phyloP scores from a whole-genome alignment of 1,140 invertebrate species.

The Zeugodacus cucurbitae region DNA sequence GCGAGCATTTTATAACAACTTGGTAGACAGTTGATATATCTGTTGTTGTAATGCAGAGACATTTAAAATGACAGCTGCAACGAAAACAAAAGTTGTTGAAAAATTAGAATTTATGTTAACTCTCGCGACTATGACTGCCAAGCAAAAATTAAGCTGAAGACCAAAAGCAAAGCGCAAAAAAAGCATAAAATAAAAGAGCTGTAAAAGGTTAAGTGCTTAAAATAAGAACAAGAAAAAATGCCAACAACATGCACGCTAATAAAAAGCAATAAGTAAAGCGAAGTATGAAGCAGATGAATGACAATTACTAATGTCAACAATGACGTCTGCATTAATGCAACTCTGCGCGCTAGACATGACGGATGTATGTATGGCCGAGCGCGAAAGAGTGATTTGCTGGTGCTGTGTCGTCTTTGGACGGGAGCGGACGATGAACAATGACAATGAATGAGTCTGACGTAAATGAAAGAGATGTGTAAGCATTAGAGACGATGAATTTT shows the following conservation, averaged over 20 bases:
- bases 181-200: neutral
- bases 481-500: too few species aligned
- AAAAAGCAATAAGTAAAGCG: constrained; percentile 15
- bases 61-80: constrained; percentile 36
- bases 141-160: neutral
- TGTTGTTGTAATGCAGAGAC: constrained; percentile 30
- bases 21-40: neutral
- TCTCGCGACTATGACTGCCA: neutral
- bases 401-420: neutral
- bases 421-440: neutral
- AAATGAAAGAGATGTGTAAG: too few species aligned
- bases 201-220: constrained; percentile 36
- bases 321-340: constrained; percentile 31
- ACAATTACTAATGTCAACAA: constrained; percentile 38
- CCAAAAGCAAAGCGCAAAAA: neutral
- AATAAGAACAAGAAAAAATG: too few species aligned
- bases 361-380: neutral
- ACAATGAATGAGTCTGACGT: too few species aligned
- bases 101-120: constrained; percentile 38
- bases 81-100: constrained; percentile 38
- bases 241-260: neutral
- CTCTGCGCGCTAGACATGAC: neutral
- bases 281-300: constrained; percentile 27
- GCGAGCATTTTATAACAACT: neutral
- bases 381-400: neutral